These are phyloP conservation scores for Scophthalmus maximus DNA, from an alignment of 2,113 vertebrate genomes.

Conservation along the genomic window DNA sequence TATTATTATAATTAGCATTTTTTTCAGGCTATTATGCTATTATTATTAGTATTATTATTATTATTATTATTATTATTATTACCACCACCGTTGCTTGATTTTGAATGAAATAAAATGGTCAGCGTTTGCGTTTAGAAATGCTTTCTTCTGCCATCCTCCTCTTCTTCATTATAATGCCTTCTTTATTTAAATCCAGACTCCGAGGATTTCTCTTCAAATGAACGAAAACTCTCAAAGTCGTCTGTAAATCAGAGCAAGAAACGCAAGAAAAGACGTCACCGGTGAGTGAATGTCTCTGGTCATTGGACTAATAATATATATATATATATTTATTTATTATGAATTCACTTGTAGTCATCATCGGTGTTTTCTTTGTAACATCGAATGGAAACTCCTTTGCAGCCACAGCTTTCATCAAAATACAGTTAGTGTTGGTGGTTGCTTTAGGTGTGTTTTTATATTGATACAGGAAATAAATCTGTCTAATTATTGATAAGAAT, in stretches of 20 bases:
- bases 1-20: no score
- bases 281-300: slow-evolving; percentile 80
- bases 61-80: background rate
- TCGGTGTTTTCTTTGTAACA: background rate
- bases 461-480: background rate
- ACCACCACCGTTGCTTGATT: no score
- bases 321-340: background rate
- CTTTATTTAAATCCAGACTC: slow-evolving; percentile 86
- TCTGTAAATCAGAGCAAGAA: slow-evolving; percentile 96
- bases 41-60: background rate
- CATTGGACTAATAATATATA: background rate
- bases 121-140: no score
- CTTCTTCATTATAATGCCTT: background rate
- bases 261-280: slow-evolving; percentile 96
- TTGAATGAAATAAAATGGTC: no score
- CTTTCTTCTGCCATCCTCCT: background rate
- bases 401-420: no score
- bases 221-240: slow-evolving; percentile 93
- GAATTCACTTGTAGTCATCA: background rate
- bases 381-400: background rate
- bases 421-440: background rate
- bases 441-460: background rate
- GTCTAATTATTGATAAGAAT: background rate
- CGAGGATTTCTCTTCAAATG: slow-evolving; percentile 95
- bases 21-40: no score